Evolutionary conservation across 2,113 vertebrate species (phyloP).

Genomic region (Hystrix brachyura): DNA sequence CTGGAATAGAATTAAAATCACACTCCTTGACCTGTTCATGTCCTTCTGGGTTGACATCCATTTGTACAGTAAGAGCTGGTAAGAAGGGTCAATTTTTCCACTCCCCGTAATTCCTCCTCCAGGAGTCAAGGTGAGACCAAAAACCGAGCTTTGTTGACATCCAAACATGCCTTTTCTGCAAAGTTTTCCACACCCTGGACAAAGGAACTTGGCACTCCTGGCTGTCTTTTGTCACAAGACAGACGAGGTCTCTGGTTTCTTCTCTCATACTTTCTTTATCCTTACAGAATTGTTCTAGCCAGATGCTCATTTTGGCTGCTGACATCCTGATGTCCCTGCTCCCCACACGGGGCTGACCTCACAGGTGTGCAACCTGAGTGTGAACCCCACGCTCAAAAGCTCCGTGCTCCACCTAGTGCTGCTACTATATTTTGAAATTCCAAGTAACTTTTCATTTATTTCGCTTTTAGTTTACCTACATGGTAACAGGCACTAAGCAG

Average conservation of each 20-base stretch:
- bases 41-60: not conserved
- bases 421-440: not conserved
- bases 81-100: not conserved
- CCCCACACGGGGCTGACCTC: not conserved
- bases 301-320: not conserved
- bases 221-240: not conserved
- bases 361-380: rapidly evolving
- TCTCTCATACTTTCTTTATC: conserved; percentile 8
- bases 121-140: not conserved
- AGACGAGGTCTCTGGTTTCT: not conserved
- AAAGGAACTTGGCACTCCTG: not conserved
- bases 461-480: not conserved
- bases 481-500: not conserved
- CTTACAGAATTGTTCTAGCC: not conserved
- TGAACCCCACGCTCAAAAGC: not conserved
- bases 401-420: not conserved
- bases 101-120: not conserved
- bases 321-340: not conserved
- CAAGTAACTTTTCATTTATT: not conserved
- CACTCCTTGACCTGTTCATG: not conserved
- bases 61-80: not conserved
- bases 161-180: not conserved
- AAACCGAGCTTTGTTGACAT: not conserved
- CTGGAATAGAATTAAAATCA: not conserved
- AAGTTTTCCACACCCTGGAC: rapidly evolving